Base-by-base conservation (phyloP, 2,888 invertebrate genomes). In the Mamestra brassicae region DNA sequence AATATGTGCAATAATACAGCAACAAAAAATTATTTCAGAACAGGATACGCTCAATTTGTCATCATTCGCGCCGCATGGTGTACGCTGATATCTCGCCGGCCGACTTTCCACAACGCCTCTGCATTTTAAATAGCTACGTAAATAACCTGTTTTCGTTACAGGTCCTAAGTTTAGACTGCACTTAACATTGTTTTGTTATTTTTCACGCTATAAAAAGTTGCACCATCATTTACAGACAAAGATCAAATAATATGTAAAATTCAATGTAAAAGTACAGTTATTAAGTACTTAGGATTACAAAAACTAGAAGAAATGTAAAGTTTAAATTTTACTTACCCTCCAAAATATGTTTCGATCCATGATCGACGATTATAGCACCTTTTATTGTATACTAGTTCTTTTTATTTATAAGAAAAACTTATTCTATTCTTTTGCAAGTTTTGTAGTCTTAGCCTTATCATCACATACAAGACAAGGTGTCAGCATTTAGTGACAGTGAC, bases 321-420 rank as follows among this genome's bases (percentile, higher is more conserved):
- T 50, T 15, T 50, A 4, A 47, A 11, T 26, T 52, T 61, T 67
- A 70, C 60, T 75, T 87, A 92, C 92, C 87, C 89, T 88, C 87
- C 87, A 91, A 86, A 87, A 84, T 74, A 87, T 66, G 76, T 84
- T 81, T 67, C 77, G 84, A 79, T 88, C 85, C 92, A 92, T 92
- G 78, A 84, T 69, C 75, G 84, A 80, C 47, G 71, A 67, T 67
- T 76, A 38, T 57, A 80, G 78, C 84, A 74, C 78, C 76, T 74
- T 65, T 50, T 50, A 65, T 57, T 60, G 64, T 63, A 71, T 72
- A 77, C 54, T 52, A 45, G 6, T 34, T 54, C 4, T 63, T 57
- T 74, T 45, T 55, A 67, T 34, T 13, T 17, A 63, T 4, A 47
- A 36, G 13, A 50, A 74, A 45, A 61, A 55, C 11, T 26, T 55